These are phyloP conservation scores for Sarcophaga variegata DNA, from an alignment of 2,888 invertebrate genomes.

Conservation along the genomic window DNA sequence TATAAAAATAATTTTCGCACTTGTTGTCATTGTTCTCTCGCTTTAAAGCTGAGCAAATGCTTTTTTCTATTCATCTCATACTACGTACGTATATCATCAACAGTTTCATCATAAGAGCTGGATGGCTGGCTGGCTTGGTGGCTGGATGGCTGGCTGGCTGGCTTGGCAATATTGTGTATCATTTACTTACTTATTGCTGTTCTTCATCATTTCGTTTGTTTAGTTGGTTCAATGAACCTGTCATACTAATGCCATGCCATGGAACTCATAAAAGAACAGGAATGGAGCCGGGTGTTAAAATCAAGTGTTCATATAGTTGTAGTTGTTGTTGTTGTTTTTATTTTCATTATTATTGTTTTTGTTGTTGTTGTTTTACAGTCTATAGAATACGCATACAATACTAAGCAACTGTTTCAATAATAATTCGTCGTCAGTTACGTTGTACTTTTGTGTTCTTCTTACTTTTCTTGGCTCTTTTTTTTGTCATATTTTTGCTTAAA, in stretches of 20 bases:
- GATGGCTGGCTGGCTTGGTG: too few species aligned
- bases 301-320: slow-evolving; percentile 15
- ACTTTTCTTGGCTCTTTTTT: not conserved
- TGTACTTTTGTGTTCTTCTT: not conserved
- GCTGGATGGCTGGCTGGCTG: too few species aligned
- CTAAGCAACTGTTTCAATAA: slow-evolving; percentile 66
- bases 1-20: slow-evolving; percentile 43
- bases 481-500: not conserved
- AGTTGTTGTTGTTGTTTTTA: slow-evolving; percentile 37
- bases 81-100: not conserved
- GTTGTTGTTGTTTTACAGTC: slow-evolving; percentile 44
- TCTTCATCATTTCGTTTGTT: slow-evolving; percentile 4
- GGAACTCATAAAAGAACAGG: not conserved
- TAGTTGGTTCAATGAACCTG: slow-evolving; percentile 63
- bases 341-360: slow-evolving; percentile 43
- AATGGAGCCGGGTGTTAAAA: slow-evolving; percentile 19
- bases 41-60: not conserved
- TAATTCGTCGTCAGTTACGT: slow-evolving; percentile 29
- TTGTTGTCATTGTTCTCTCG: slow-evolving; percentile 28
- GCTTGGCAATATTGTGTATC: slow-evolving; percentile 11
- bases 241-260: slow-evolving; percentile 9
- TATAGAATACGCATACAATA: slow-evolving; percentile 65
- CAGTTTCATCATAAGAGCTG: slow-evolving; percentile 15
- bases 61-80: slow-evolving; percentile 16
- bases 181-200: slow-evolving; percentile 53